phyloP scores from a whole-genome alignment of 2,113 vertebrate species.

The Lepidothrix coronata region DNA sequence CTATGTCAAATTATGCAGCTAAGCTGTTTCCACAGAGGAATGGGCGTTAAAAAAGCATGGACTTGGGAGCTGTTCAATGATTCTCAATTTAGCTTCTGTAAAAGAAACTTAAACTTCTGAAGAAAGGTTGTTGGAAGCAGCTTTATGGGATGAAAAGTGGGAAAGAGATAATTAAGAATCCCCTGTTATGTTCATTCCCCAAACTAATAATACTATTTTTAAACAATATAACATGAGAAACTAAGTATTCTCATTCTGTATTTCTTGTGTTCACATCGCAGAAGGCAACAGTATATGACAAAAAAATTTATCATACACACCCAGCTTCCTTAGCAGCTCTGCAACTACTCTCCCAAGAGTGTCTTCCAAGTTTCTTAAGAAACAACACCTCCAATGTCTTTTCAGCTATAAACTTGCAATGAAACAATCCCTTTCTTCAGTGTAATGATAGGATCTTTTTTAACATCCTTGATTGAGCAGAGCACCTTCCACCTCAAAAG shows the following conservation, averaged over 20 bases:
- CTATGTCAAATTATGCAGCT: not conserved
- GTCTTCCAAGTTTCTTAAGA: not conserved
- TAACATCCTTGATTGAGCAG: not conserved
- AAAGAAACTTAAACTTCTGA: not conserved
- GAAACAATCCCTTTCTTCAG: not conserved
- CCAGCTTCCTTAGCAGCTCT: not conserved
- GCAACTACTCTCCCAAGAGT: accelerated
- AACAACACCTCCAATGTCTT: not conserved
- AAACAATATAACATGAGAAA: not conserved
- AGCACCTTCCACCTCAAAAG: not conserved
- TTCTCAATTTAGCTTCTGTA: not conserved
- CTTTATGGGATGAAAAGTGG: not conserved
- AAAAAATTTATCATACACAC: not conserved
- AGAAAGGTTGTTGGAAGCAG: not conserved
- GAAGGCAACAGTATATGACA: not conserved
- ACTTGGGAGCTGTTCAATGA: not conserved
- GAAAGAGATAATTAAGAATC: not conserved
- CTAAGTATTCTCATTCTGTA: not conserved
- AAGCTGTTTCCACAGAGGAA: not conserved
- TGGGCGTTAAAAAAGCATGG: not conserved
- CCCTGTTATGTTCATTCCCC: not conserved
- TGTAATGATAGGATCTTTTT: not conserved
- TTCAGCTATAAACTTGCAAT: not conserved
- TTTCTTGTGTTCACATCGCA: not conserved
- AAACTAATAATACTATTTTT: not conserved